Evolutionary conservation across 2,797 vertebrate species (phyloP).

Genomic region (Adrianichthys oophorus): DNA sequence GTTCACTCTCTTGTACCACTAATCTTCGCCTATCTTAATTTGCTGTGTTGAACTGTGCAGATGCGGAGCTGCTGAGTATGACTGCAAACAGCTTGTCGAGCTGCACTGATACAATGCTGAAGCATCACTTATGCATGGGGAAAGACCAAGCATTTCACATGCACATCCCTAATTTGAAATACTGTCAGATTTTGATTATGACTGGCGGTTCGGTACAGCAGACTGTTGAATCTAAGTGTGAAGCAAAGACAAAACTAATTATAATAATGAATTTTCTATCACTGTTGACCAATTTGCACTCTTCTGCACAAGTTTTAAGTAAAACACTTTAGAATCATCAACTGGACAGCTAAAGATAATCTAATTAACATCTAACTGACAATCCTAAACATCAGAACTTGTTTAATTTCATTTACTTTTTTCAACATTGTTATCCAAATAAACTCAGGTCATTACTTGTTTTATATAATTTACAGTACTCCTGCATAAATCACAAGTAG

Average conservation of each 20-base stretch:
- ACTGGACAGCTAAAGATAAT: constrained; percentile 14
- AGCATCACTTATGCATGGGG: constrained; percentile 73
- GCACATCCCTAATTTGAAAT: constrained; percentile 69
- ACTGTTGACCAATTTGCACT: constrained; percentile 27
- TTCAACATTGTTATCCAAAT: neutral
- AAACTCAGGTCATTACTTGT: constrained; percentile 24
- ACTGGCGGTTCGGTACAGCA: constrained; percentile 40
- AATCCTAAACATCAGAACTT: neutral
- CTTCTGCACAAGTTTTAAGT: constrained; percentile 26
- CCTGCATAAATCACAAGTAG: too few relatives aligned
- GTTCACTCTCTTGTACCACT: constrained; percentile 63
- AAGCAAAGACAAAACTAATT: constrained; percentile 26
- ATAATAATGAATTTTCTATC: constrained; percentile 22
- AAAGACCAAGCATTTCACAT: constrained; percentile 68
- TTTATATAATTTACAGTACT: constrained; percentile 12
- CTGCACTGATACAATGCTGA: constrained; percentile 61
- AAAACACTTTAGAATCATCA: neutral
- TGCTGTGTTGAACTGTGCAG: constrained; percentile 66
- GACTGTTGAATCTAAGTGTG: constrained; percentile 24
- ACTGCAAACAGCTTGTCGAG: constrained; percentile 71
- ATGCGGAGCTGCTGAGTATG: constrained; percentile 66
- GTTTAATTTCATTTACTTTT: constrained; percentile 8
- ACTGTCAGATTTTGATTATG: constrained; percentile 68
- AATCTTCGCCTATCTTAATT: constrained; percentile 75
- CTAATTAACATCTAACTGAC: constrained; percentile 3